Base-by-base conservation (phyloP, 2,797 vertebrate genomes). In the Centropyge bicolor region DNA sequence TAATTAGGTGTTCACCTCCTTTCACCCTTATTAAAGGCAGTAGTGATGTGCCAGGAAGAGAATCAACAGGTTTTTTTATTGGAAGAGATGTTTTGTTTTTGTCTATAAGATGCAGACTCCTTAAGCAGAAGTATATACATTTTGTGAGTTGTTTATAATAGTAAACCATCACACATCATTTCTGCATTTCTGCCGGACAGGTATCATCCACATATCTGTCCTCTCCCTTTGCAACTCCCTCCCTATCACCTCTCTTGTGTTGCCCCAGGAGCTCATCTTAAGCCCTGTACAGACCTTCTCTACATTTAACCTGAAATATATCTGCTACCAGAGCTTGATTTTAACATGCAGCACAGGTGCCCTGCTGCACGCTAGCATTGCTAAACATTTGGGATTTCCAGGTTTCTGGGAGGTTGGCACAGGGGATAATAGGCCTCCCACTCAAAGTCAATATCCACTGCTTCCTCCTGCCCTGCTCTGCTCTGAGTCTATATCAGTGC, bases 391-490 rank as follows among this genome's bases (percentile, higher is more conserved):
- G 61, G 62, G 66, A 78, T 83, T 81, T 84, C 35, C 51, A 59
- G 77, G 69, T 82, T 75, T 62, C 22, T 68, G 52, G 12, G 48
- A 79, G 77, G 51, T 71, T 72, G 56, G 78, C 57, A 76, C 22
- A 22, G 27, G 59, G 65, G 49, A 82, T 84, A 85, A 88, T 76
- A 80, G 61, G 43, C 76, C 51, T 84, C 79, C 81, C 73, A 81
- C 76, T 84, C 80, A 77, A 69, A 81, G 77, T 86, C 76, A 67
- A 62, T 80, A 74, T 65, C 43, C n/a, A 31, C 63, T 56, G 59
- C 60, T 36, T 66, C 71, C 62, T 76, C 61, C 56, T 62, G 70
- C 62, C 64, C 52, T 64, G 38, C 59, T 70, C 40, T 57, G 40
- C 64, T 75, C 61, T 1, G 14, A 59, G 64, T 76, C 57, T 72